These are phyloP conservation scores for Cynopterus sphinx DNA, from an alignment of 2,797 vertebrate species.

Conservation along the genomic window DNA sequence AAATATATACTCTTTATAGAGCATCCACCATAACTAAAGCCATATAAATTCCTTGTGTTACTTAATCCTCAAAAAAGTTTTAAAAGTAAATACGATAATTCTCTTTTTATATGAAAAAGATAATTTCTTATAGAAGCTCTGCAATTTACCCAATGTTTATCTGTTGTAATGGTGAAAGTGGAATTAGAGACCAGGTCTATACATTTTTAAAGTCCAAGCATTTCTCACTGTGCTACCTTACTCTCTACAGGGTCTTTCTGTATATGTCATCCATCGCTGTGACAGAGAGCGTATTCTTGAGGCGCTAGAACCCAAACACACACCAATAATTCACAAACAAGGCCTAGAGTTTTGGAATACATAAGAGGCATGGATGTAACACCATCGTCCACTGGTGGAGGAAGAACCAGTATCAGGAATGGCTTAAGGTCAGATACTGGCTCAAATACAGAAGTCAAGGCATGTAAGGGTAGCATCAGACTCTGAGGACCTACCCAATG, in stretches of 20 bases:
- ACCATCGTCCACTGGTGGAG: not conserved
- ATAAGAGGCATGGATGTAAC: not conserved
- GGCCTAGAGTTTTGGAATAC: not conserved
- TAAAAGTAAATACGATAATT: not conserved
- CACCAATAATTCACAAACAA: not conserved
- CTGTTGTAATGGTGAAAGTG: not conserved
- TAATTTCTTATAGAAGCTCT: not conserved
- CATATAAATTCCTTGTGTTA: not conserved
- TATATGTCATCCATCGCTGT: not conserved
- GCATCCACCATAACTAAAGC: not conserved
- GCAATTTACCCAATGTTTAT: not conserved
- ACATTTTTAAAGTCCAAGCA: not conserved
- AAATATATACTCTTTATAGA: not conserved
- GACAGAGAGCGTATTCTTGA: not conserved
- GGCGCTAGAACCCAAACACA: not conserved
- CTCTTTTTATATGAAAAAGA: not conserved
- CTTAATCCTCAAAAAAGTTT: not conserved
- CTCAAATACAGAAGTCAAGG: not conserved
- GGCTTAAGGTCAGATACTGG: not conserved
- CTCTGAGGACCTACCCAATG: not conserved
- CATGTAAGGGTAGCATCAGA: not conserved
- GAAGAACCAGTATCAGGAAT: not conserved
- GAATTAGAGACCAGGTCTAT: not conserved
- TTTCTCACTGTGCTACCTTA: not conserved
- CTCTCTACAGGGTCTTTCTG: not conserved